Evolutionary conservation across 2,888 invertebrate species (phyloP), one percentile per base, ranked within the genome.

Genomic region (Arge pagana): DNA sequence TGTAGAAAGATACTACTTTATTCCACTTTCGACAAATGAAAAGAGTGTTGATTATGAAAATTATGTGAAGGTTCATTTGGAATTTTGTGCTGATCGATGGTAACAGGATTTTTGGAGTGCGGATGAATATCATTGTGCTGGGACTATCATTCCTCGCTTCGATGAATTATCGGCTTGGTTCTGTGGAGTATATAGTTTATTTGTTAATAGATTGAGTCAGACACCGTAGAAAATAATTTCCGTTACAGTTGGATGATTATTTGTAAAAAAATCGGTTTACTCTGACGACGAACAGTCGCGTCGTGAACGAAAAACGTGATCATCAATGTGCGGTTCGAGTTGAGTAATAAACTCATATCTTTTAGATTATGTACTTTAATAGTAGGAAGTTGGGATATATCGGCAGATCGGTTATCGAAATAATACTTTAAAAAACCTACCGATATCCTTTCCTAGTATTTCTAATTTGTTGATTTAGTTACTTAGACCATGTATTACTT

Each of bases 401-500:
- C n/a, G n/a, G n/a, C n/a, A n/a, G n/a, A 26, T n/a, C 26, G n/a
- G 26, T 26, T 26, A 26, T 26, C n/a, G 26, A 26, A 26, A 10
- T 26, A 39, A 24, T 39, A 24, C 39, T 23, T 24, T 39, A 4
- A 6, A 21, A 35, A 39, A 39, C 39, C 24, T 13, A 39, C 39
- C 15, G 24, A 23, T 39, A 39, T 15, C 39, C 15, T 39, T 23
- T 23, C 24, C 15, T 39, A 23, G 39, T 39, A 41, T 39, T 41
- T 21, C 21, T 26, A 28, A 16, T 26, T 28, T 7, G 15, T 16
- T 26, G 19, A n/a, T 41, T 26, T 26, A 2, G 30, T 28, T 42
- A 40, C 42, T 42, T 30, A 13, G 18, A n/a, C n/a, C n/a, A n/a
- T n/a, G n/a, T n/a, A 42, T 42, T 30, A 42, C 30, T 16, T 42